Conservation (phyloP, 2,888 invertebrate species). For the Synergus gifuensis region DNA sequence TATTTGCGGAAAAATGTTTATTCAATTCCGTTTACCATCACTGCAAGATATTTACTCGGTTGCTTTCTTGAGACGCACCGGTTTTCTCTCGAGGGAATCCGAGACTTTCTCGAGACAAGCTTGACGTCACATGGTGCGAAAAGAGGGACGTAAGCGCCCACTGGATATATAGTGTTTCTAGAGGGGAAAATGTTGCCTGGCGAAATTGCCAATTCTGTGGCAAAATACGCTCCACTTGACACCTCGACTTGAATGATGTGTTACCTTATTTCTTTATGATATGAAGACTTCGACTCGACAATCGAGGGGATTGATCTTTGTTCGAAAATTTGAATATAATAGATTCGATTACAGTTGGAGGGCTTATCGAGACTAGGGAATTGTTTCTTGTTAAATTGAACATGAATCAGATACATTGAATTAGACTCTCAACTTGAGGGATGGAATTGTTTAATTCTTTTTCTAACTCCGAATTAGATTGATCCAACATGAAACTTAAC, state of each 20-base stretch:
- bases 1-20: slow-evolving; percentile 76
- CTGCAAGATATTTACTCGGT: slow-evolving; percentile 71
- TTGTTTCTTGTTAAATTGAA: background rate
- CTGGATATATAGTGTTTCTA: background rate
- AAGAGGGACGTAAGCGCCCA: background rate
- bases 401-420: background rate
- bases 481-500: no score
- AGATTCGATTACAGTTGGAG: background rate
- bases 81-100: slow-evolving; percentile 22
- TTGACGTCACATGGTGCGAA: slow-evolving; percentile 16
- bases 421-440: no score
- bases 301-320: background rate
- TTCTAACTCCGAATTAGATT: no score
- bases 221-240: slow-evolving; percentile 14
- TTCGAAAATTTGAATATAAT: background rate
- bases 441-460: no score
- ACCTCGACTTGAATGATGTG: background rate
- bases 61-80: slow-evolving; percentile 59
- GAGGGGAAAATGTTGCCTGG: background rate
- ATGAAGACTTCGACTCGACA: background rate
- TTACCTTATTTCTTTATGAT: background rate
- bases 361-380: background rate
- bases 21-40: slow-evolving; percentile 74
- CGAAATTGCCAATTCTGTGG: slow-evolving; percentile 23
- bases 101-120: slow-evolving; percentile 22